Evolutionary conservation across 2,113 vertebrate genomes (phyloP).

Genomic region (Ammospiza caudacuta): DNA sequence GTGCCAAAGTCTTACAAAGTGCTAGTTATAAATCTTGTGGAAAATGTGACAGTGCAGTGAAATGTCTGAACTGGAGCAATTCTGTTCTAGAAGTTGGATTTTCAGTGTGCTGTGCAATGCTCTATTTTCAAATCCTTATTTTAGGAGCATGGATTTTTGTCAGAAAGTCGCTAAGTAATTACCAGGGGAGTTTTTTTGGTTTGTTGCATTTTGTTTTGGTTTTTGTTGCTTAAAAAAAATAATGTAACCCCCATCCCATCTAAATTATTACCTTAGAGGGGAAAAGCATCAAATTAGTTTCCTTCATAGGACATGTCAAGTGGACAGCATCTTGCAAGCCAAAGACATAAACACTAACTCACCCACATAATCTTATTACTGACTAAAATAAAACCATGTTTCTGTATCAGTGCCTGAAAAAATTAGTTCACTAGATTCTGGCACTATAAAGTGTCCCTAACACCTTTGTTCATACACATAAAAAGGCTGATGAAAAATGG

Average conservation of each 20-base stretch:
- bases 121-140: not conserved
- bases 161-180: not conserved
- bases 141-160: not conserved
- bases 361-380: conserved; percentile 39
- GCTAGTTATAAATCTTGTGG: conserved; percentile 55
- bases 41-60: conserved; percentile 24
- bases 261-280: not conserved
- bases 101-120: not conserved
- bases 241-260: not conserved
- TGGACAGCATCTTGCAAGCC: conserved; percentile 16
- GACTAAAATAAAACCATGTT: conserved; percentile 49
- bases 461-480: conserved; percentile 4
- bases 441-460: not conserved
- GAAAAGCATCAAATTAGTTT: not conserved
- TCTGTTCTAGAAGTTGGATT: not conserved
- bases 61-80: not conserved
- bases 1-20: conserved; percentile 47
- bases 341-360: conserved; percentile 47
- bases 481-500: not conserved
- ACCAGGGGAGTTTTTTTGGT: not conserved
- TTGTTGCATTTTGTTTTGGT: too few species aligned
- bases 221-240: not conserved
- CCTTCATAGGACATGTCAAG: conserved; percentile 20
- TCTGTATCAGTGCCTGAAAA: conserved; percentile 37
- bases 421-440: conserved; percentile 34